phyloP scores from a whole-genome alignment of 2,888 invertebrate species.

The Falcaria lacertinaria region DNA sequence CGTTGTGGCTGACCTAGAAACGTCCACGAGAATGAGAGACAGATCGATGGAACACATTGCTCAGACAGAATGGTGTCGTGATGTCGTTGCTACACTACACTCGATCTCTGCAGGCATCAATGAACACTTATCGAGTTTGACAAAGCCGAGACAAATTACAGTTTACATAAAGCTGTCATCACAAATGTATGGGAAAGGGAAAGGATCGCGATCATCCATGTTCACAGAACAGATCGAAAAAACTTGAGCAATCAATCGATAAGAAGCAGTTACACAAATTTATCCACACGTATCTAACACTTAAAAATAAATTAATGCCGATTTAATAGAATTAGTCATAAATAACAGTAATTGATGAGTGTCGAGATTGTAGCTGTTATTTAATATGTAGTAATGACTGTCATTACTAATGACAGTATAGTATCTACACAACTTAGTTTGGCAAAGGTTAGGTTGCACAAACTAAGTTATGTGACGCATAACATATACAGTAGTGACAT shows the following conservation, averaged over 20 bases:
- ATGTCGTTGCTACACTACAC: constrained; percentile 26
- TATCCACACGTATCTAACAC: not conserved
- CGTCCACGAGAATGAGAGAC: constrained; percentile 38
- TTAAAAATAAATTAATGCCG: not conserved
- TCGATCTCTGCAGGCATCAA: constrained; percentile 10
- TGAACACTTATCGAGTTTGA: constrained; percentile 17
- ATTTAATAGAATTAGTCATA: not conserved
- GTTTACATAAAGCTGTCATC: constrained; percentile 29
- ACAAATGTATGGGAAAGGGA: not conserved
- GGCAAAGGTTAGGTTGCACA: not conserved
- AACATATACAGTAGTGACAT: not conserved
- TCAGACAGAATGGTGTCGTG: constrained; percentile 27
- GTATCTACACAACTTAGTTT: too few species aligned
- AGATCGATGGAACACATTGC: constrained; percentile 41
- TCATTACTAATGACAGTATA: not conserved
- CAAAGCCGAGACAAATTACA: constrained; percentile 27
- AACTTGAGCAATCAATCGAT: constrained; percentile 27
- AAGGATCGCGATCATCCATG: constrained; percentile 26
- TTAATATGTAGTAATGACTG: not conserved
- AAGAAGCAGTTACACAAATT: constrained; percentile 16
- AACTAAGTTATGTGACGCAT: not conserved
- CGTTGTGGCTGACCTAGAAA: constrained; percentile 54
- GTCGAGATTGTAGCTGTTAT: not conserved
- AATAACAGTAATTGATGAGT: not conserved
- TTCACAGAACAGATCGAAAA: constrained; percentile 31